Conservation (phyloP, 1,140 invertebrate species). For the Lethrus apterus region DNA sequence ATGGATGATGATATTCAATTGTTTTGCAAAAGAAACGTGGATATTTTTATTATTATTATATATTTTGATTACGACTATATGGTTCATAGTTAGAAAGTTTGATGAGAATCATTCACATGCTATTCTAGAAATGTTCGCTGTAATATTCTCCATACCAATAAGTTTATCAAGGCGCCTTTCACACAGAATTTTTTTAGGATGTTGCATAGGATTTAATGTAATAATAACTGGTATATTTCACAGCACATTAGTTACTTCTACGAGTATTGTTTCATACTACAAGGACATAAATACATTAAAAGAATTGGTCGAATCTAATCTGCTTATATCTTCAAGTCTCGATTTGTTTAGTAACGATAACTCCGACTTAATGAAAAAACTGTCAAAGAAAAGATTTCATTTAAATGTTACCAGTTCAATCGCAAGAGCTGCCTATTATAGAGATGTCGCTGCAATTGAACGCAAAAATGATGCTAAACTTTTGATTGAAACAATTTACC, state of each 20-base stretch:
- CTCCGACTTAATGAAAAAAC: slow-evolving; percentile 1
- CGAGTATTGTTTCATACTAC: slow-evolving; percentile 34
- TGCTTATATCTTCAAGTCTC: slow-evolving; percentile 30
- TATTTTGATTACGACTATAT: no score
- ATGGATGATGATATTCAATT: slow-evolving; percentile 39
- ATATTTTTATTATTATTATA: slow-evolving; percentile 24
- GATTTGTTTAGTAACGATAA: slow-evolving; percentile 24
- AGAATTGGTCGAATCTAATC: slow-evolving; percentile 35
- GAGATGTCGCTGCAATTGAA: slow-evolving; percentile 17
- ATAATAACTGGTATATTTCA: slow-evolving; percentile 32
- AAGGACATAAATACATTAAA: slow-evolving; percentile 37
- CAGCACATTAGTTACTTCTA: slow-evolving; percentile 30
- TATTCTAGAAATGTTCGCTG: no score
- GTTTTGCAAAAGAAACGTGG: slow-evolving; percentile 38
- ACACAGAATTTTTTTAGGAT: slow-evolving; percentile 24
- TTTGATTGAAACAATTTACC: slow-evolving; percentile 14
- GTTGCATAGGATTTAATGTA: slow-evolving; percentile 34
- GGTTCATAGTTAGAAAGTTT: no score
- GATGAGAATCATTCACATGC: no score
- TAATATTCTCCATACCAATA: no score
- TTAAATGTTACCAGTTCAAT: background rate
- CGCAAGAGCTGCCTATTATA: slow-evolving; percentile 8
- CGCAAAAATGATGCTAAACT: slow-evolving; percentile 11
- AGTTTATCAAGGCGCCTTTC: no score
- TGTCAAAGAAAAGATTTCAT: background rate